Evolutionary conservation across 2,797 vertebrate genomes (phyloP), one percentile per base, ranked within the genome.

Genomic region (Darevskia nairensis): DNA sequence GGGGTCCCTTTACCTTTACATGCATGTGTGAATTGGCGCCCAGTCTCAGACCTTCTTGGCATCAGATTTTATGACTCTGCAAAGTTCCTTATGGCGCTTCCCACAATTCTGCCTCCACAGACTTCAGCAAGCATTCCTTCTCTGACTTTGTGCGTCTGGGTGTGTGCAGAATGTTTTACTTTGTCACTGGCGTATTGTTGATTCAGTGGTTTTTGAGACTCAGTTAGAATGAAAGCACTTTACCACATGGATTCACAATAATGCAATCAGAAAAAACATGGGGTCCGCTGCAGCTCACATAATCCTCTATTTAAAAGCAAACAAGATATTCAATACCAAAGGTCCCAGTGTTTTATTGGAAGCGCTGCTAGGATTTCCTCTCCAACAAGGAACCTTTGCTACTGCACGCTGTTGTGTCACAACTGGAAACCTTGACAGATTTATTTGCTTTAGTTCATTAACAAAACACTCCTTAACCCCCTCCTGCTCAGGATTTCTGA

Each of bases 151-250:
- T 4, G 50, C 1, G 1, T 55, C 50, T 55, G 50, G 50, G 50
- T 91, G 84, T 88, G 90, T 78, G 71, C 85, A 86, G 17, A 93
- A 90, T 78, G 81, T 89, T 95, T 95, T 95, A 80, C 89, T 91
- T 95, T 94, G 90, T 88, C 88, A 61, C 88, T 90, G 88, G 92
- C 80, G 82, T 91, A 86, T 82, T 90, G 92, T 89, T 94, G 80
- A 92, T 93, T 95, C 92, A 94, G 80, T 94, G 94, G 94, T 93
- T 95, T 95, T 83, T 86, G 89, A 84, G 90, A 89, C 84, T 91
- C 91, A 93, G 35, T 90, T 94, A 93, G 85, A 92, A 77, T 84
- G 44, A 82, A 89, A 91, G 86, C 71, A 35, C 91, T 93, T 94
- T 95, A 91, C 88, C 83, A 80, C 90, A 89, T 19, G 66, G 29